Conservation (phyloP, 1,140 invertebrate genomes). For the Drosophila sechellia region DNA sequence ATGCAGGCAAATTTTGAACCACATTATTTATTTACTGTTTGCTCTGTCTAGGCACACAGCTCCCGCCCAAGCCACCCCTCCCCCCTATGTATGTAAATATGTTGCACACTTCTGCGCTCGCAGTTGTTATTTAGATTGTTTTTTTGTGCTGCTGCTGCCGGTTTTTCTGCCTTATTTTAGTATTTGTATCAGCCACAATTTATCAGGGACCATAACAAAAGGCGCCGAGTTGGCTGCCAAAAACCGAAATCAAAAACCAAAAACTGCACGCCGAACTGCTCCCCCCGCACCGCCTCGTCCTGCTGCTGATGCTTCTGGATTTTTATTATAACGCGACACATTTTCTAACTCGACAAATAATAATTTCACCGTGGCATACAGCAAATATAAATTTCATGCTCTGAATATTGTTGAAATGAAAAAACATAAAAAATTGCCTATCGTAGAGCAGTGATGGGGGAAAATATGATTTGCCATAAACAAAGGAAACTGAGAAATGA, state of each 20-base stretch:
- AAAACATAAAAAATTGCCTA: constrained; percentile 57
- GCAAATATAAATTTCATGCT: constrained; percentile 77
- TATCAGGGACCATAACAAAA: constrained; percentile 79
- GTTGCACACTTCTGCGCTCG: constrained; percentile 64
- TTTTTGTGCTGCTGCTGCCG: constrained; percentile 28
- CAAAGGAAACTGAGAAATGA: constrained; percentile 48
- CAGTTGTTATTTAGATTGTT: constrained; percentile 57
- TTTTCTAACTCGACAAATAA: constrained; percentile 78
- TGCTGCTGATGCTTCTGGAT: constrained; percentile 2
- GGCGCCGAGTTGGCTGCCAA: constrained; percentile 80
- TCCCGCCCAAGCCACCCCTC: neutral
- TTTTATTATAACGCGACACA: constrained; percentile 62
- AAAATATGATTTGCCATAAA: constrained; percentile 70
- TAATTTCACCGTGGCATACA: constrained; percentile 62
- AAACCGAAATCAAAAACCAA: constrained; percentile 67
- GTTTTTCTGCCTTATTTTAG: constrained; percentile 60
- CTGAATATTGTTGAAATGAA: constrained; percentile 64
- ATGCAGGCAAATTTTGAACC: constrained; percentile 78
- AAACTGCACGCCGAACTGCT: constrained; percentile 44
- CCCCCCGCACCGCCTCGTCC: neutral
- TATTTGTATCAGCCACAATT: constrained; percentile 79
- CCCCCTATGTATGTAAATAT: constrained; percentile 59
- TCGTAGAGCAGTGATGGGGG: constrained; percentile 7
- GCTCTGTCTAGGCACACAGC: constrained; percentile 36
- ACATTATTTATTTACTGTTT: constrained; percentile 83